These are phyloP conservation scores for Nycticorax nycticorax DNA, from an alignment of 2,113 vertebrate genomes.

Conservation along the genomic window DNA sequence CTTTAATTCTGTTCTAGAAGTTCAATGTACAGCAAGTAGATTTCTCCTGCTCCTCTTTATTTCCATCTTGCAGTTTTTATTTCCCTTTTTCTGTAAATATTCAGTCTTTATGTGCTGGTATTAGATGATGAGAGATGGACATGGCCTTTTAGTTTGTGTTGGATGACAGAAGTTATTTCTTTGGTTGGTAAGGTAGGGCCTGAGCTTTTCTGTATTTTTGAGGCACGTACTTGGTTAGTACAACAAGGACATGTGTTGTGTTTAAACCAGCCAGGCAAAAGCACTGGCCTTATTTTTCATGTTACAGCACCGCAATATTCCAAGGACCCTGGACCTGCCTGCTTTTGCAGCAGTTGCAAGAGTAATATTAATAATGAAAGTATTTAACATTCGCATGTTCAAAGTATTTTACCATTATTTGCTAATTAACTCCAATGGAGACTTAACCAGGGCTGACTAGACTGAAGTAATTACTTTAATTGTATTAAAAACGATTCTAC, in stretches of 20 bases:
- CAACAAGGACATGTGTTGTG: background rate
- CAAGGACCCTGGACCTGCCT: background rate
- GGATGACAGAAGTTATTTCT: background rate
- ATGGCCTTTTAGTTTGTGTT: background rate
- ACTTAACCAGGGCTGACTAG: constrained; percentile 13
- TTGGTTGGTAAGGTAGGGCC: background rate
- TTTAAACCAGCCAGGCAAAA: background rate
- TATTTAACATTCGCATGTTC: constrained; percentile 22
- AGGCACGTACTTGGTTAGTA: background rate
- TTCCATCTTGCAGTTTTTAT: background rate
- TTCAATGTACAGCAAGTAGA: background rate
- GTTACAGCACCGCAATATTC: background rate
- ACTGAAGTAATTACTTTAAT: constrained; percentile 34
- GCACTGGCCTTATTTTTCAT: background rate
- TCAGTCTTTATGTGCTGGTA: background rate
- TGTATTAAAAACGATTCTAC: background rate
- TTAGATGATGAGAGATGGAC: background rate
- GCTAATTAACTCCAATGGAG: constrained; percentile 13
- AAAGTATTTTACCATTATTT: constrained; percentile 3
- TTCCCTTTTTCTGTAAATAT: background rate
- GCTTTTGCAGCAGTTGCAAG: background rate
- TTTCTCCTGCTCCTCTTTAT: background rate
- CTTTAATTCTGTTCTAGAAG: background rate
- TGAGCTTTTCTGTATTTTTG: background rate
- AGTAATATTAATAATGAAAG: background rate